phyloP scores from a whole-genome alignment of 2,113 vertebrate genomes.

The Tachysurus vachellii region DNA sequence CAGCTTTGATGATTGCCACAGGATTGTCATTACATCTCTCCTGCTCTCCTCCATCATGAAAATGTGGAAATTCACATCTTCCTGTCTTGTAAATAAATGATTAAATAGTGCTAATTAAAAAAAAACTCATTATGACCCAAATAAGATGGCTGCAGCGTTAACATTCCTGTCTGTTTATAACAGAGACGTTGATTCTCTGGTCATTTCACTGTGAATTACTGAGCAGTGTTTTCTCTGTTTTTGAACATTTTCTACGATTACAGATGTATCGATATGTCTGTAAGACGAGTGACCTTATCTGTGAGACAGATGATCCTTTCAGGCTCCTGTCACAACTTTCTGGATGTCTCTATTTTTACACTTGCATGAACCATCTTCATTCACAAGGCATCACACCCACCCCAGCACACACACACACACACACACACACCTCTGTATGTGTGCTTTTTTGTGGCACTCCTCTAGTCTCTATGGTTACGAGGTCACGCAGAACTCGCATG shows the following conservation, averaged over 20 bases:
- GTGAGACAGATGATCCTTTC: background rate
- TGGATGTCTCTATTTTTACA: background rate
- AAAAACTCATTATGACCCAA: background rate
- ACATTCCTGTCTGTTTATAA: background rate
- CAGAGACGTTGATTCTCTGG: background rate
- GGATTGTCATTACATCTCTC: background rate
- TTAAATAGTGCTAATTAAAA: background rate
- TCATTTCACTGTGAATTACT: background rate
- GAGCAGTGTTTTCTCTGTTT: background rate
- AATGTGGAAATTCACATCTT: background rate
- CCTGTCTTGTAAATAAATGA: background rate
- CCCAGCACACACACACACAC: background rate
- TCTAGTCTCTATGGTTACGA: conserved; percentile 42
- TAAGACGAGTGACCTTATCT: background rate
- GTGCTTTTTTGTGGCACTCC: conserved; percentile 20
- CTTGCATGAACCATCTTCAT: background rate
- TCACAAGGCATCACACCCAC: background rate
- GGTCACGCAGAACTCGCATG: conserved; percentile 39
- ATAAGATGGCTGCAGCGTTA: background rate
- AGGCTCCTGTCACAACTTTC: background rate
- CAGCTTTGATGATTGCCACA: too few species aligned
- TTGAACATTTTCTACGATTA: background rate
- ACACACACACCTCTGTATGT: background rate
- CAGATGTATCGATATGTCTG: background rate
- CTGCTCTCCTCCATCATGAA: background rate